Evolutionary conservation across 1,140 invertebrate species (phyloP).

Genomic region (Drosophila mayri): DNA sequence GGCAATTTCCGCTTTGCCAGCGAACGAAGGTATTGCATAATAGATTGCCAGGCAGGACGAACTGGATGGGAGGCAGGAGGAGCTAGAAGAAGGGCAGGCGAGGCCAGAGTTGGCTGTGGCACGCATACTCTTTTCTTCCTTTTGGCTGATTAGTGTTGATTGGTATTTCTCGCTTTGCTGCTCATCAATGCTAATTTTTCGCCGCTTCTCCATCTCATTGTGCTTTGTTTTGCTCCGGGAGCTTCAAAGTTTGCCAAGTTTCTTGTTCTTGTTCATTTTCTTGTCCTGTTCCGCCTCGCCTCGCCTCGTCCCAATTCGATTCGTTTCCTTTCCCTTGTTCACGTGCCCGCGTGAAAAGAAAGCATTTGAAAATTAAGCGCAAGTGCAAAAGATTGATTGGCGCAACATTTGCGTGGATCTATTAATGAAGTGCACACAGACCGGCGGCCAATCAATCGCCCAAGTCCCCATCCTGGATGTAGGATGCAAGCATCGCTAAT

Average conservation of each 20-base stretch:
- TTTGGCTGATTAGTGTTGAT: slow-evolving; percentile 82
- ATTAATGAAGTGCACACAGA: slow-evolving; percentile 70
- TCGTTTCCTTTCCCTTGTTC: slow-evolving; percentile 26
- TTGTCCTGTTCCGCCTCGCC: not conserved
- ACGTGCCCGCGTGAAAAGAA: slow-evolving; percentile 32
- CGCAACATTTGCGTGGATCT: slow-evolving; percentile 62
- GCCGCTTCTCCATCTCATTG: slow-evolving; percentile 16
- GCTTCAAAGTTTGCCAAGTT: slow-evolving; percentile 63
- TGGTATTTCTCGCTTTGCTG: slow-evolving; percentile 82
- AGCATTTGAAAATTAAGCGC: slow-evolving; percentile 65
- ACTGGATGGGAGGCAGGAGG: not conserved
- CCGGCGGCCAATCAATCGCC: slow-evolving; percentile 62
- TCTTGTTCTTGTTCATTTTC: slow-evolving; percentile 7
- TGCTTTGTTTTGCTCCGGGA: slow-evolving; percentile 26
- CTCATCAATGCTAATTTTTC: slow-evolving; percentile 84
- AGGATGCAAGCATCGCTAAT: slow-evolving; percentile 31
- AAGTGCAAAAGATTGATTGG: slow-evolving; percentile 82
- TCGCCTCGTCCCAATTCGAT: not conserved
- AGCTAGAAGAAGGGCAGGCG: not conserved
- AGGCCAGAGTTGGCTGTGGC: slow-evolving; percentile 8
- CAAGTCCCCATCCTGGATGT: slow-evolving; percentile 21
- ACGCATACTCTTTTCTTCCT: slow-evolving; percentile 58
- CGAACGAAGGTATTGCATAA: slow-evolving; percentile 64
- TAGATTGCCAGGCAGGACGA: slow-evolving; percentile 56
- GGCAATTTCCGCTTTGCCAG: slow-evolving; percentile 70